Base-by-base conservation (phyloP, 2,797 vertebrate genomes). In the Acanthurus lineatus region DNA sequence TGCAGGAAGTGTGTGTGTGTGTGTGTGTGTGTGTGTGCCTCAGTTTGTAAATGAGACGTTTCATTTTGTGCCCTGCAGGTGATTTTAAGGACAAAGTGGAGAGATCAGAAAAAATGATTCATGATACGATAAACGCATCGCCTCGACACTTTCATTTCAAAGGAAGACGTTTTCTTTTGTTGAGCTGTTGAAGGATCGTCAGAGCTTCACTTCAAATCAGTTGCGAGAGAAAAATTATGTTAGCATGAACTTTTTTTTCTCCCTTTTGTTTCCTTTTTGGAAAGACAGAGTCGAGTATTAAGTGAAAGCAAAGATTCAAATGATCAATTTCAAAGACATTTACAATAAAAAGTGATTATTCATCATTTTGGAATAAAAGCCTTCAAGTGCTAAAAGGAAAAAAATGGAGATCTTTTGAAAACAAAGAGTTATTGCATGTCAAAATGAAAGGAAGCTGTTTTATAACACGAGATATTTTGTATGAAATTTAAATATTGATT, bases 401-500 rank as follows among this genome's bases (percentile, higher is more conserved):
- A 2, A 6, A 79, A 59, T 28, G 38, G 38, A 49, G 35, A 67
- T 28, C 5, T 64, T 73, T 47, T 35, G 51, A 19, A 81, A 53
- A 44, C 2, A 15, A 57, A 20, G 12, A 69, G 28, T 9, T 10
- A 15, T 32, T 14, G 9, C 14, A 28, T 19, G n/a, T 17, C 54
- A 57, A 79, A 72, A 47, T 52, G 53, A 64, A 28, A 62, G 4
- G 62, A 17, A 73, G 42, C 28, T 51, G 15, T 42, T 66, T 84
- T 87, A 63, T 76, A 73, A 72, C 70, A 16, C 19, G 58, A 59
- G 58, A 64, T 79, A 61, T 90, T 89, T 90, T 85, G 42, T 88
- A 89, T 59, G 8, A 81, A 61, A 79, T 66, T 35, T 17, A 61
- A 65, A 74, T 1, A 63, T 2, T 38, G 35, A 74, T 72, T 81